Base-by-base conservation (phyloP, 2,888 invertebrate genomes). In the Tetropium fuscum region DNA sequence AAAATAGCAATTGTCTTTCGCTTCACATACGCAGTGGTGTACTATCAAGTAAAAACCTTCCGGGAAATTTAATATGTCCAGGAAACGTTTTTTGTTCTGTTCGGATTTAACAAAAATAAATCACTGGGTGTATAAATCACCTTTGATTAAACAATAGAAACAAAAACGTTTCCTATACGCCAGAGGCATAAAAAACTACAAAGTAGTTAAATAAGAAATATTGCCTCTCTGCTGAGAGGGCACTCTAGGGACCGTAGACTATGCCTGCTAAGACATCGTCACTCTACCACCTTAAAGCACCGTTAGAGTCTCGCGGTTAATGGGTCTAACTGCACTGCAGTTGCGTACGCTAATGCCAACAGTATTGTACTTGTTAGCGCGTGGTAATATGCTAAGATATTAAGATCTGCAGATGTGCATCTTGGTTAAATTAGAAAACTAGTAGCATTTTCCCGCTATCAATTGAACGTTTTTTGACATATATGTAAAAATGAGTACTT, bases 141-240 rank as follows among this genome's bases (percentile, higher is more conserved):
- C 30, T 63, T 63, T 63, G 59, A 63, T 63, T 63, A 54, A 63
- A 63, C 60, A 59, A 56, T 56, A 55, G 58, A 51, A 58, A 51
- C 58, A 59, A 63, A 63, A 55, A 55, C 40, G 36, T 20, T 18
- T 27, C 30, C 36, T 43, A 34, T 55, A 53, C 59, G 19, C 51
- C 41, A 40, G 53, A 56, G 56, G 36, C 44, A 27, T 38, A 38
- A 60, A 63, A 63, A 59, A 41, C 60, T 57, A 64, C 45, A 53
- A 64, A 64, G 64, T 67, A 64, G 66, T 65, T 63, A 64, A 57
- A 60, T 56, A 53, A 65, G 64, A 67, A 64, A 67, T 64, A 67
- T 59, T 59, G 61, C 60, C 61, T 54, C 63, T 57, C 58, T 49
- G 49, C 53, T 44, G 30, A 19, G 51, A 64, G 60, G 30, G 51